These are phyloP conservation scores for Haemorhous mexicanus DNA, from an alignment of 2,113 vertebrate genomes.

Conservation along the genomic window DNA sequence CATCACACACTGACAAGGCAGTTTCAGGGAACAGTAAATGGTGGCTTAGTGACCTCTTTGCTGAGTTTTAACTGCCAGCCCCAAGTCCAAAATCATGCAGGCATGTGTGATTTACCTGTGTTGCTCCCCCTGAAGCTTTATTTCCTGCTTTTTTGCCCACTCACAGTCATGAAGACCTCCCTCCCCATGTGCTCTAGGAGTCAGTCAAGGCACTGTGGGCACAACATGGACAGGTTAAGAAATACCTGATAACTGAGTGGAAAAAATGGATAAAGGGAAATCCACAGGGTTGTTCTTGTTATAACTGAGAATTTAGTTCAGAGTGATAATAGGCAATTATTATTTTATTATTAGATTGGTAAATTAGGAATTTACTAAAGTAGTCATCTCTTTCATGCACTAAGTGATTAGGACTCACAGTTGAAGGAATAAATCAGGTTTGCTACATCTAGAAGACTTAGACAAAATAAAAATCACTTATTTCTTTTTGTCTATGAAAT, in stretches of 20 bases:
- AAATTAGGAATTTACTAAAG: background rate
- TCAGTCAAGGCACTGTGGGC: background rate
- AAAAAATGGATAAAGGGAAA: background rate
- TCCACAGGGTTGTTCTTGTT: background rate
- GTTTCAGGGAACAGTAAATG: background rate
- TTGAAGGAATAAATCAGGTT: background rate
- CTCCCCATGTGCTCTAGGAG: background rate
- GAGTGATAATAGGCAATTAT: background rate
- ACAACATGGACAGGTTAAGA: background rate
- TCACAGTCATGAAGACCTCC: background rate
- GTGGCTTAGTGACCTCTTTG: background rate
- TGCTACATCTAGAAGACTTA: background rate
- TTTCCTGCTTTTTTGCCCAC: background rate
- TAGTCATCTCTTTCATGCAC: background rate
- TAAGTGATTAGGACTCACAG: background rate
- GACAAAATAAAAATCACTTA: background rate
- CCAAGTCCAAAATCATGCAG: background rate
- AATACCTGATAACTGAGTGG: background rate
- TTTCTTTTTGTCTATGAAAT: background rate
- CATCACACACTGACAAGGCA: rapidly evolving
- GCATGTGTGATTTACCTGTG: background rate
- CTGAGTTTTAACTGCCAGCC: background rate
- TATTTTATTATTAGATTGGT: background rate
- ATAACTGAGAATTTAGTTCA: background rate
- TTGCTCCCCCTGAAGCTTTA: background rate